phyloP scores from a whole-genome alignment of 2,888 invertebrate species.

The Dryobotodes eremita region DNA sequence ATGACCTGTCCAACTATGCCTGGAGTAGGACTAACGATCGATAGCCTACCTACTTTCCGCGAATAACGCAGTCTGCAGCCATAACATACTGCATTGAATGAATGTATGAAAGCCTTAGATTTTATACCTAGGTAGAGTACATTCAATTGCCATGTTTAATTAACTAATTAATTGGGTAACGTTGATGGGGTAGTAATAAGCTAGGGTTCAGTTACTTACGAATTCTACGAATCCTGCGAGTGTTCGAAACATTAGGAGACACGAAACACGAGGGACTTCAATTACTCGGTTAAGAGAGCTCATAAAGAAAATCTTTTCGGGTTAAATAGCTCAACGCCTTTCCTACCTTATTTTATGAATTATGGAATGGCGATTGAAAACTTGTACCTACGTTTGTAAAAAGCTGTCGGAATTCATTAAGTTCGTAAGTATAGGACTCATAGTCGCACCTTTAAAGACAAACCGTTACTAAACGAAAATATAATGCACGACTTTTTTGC shows the following conservation, averaged over 20 bases:
- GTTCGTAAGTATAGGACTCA: neutral
- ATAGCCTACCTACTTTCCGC: conserved; percentile 10
- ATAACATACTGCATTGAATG: conserved; percentile 31
- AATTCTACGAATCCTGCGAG: no score
- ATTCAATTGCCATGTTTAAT: neutral
- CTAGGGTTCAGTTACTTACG: conserved; percentile 30
- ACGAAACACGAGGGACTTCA: no score
- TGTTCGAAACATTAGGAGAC: neutral
- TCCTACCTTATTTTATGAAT: neutral
- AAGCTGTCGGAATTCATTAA: neutral
- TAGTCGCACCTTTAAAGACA: no score
- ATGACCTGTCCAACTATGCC: conserved; percentile 12
- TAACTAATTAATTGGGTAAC: neutral
- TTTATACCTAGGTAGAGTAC: neutral
- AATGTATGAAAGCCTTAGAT: neutral
- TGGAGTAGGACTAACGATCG: conserved; percentile 39
- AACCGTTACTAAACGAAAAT: no score
- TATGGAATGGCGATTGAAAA: neutral
- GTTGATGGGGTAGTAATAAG: neutral
- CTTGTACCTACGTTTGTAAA: neutral
- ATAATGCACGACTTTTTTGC: no score
- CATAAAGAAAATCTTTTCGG: no score
- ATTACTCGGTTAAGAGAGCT: neutral
- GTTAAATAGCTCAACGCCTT: neutral
- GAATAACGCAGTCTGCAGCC: conserved; percentile 1